phyloP scores from a whole-genome alignment of 2,797 vertebrate species.

The Acropternis orthonyx region DNA sequence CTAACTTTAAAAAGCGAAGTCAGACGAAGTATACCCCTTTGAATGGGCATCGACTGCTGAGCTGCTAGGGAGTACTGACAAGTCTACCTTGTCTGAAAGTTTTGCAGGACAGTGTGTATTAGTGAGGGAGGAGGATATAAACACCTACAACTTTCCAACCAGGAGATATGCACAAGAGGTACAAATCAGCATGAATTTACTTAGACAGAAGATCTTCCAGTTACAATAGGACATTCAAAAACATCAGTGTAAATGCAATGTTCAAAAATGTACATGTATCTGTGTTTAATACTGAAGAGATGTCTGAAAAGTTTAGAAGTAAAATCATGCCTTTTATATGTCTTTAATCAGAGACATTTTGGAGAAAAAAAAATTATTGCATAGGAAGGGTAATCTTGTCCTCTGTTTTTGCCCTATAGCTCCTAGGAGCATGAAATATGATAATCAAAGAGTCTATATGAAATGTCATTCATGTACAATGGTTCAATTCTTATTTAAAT shows the following conservation, averaged over 20 bases:
- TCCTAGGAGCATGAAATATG: not conserved
- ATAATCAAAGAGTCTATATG: conserved; percentile 1
- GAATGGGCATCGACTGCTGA: not conserved
- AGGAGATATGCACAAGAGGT: not conserved
- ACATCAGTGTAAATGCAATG: not conserved
- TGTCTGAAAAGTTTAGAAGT: not conserved
- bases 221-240: not conserved
- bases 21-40: not conserved
- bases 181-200: conserved; percentile 2
- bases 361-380: not conserved
- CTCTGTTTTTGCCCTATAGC: conserved; percentile 10
- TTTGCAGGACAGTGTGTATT: not conserved
- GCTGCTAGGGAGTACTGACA: not conserved
- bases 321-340: not conserved
- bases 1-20: conserved; percentile 36
- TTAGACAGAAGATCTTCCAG: not conserved
- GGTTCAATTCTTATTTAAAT: conserved; percentile 58
- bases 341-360: conserved; percentile 13
- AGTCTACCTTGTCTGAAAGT: conserved; percentile 10
- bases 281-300: not conserved
- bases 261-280: conserved; percentile 17
- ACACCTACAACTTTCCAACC: not conserved
- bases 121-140: not conserved
- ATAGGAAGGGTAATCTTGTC: not conserved
- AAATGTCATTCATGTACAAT: conserved; percentile 34